Base-by-base conservation (phyloP, 2,888 invertebrate genomes). In the Lymantria monacha region DNA sequence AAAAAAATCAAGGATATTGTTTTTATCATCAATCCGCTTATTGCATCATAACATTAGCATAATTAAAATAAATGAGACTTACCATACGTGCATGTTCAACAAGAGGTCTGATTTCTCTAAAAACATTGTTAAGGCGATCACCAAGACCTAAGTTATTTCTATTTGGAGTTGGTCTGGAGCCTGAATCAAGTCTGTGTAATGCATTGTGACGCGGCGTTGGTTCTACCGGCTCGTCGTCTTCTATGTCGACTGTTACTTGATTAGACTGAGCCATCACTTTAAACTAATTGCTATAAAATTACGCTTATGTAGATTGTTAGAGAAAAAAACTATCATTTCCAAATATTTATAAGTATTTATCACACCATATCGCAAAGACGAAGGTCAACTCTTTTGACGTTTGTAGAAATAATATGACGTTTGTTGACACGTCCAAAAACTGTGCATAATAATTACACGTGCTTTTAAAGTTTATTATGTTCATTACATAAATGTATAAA, bases 61-160 rank as follows among this genome's bases (percentile, higher is more conserved):
- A 47, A 31, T 44, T 12, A 41, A 49, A 48, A 48, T n/a, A 49
- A 12, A 30, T 43, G 14, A 30, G 48, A 58, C 69, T 77, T 83
- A 91, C 92, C 83, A 88, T 92, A 51, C 93, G 87, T 46, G 93
- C 93, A 71, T 93, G 92, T 80, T 94, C 93, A 11, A 94, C 93
- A 7, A 94, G 83, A n/a, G 94, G 94, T 67, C 94, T 91, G 47
- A 94, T 93, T 80, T 93, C 94, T 68, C 94, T 91, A 57, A 94
- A 87, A 13, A 90, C 88, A 73, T 72, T 87, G 55, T 86, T 87
- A 15, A 91, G 76, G 13, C 90, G 84, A 57, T 91, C 91, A 11
- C 89, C 88, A 40, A 91, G 70, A 40, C 91, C 87, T 55, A 88
- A 57, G 67, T 82, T 86, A 68, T 63, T 83, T 60, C 88, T 83